Evolutionary conservation across 2,113 vertebrate species (phyloP).

Genomic region (Tapirus terrestris): DNA sequence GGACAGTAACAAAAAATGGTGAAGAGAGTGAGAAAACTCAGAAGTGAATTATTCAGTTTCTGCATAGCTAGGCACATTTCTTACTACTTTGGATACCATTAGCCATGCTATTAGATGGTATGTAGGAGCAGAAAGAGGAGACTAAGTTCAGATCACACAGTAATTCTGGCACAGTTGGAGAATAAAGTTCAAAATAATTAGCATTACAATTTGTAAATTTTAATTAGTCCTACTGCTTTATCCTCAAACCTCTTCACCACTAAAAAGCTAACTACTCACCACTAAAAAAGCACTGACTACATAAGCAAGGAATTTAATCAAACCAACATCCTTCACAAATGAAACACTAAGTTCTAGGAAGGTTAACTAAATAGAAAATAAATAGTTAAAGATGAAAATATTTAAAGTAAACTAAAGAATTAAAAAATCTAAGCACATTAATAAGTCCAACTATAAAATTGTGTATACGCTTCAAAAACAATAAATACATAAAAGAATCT

Average conservation of each 20-base stretch:
- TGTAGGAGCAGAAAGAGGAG: neutral
- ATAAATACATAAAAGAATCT: neutral
- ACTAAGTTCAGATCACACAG: neutral
- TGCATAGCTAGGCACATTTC: neutral
- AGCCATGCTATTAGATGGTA: neutral
- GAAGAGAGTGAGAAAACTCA: neutral
- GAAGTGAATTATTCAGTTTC: neutral
- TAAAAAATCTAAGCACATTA: neutral
- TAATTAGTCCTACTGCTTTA: neutral
- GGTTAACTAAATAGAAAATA: neutral
- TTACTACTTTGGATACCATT: neutral
- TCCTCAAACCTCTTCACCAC: neutral
- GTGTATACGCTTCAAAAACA: neutral
- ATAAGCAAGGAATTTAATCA: neutral
- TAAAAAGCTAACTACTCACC: neutral
- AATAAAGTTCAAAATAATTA: slow-evolving; percentile 43
- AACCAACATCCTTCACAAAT: neutral
- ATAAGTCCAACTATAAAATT: neutral
- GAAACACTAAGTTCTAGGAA: neutral
- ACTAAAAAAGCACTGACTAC: neutral
- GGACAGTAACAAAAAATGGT: neutral
- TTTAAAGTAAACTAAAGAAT: neutral
- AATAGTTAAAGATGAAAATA: neutral
- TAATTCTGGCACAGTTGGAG: neutral
- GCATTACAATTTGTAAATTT: neutral